Conservation (phyloP, 1,140 invertebrate genomes). For the Tetramorium simillimum region DNA sequence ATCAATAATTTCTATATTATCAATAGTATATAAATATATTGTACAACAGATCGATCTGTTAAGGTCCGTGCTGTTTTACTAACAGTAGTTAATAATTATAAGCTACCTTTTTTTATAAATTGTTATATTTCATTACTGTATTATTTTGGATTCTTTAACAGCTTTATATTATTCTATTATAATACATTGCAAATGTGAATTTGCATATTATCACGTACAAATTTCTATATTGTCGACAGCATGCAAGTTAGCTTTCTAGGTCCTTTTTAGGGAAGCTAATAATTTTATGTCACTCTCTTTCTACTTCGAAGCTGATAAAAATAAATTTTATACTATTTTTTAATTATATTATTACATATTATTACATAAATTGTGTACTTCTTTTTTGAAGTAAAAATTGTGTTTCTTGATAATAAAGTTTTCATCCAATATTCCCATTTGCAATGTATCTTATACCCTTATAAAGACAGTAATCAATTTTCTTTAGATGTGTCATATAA, state of each 20-base stretch:
- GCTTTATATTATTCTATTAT: neutral
- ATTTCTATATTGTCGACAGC: conserved; percentile 19
- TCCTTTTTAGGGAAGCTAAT: neutral
- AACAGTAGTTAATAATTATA: neutral
- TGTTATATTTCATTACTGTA: neutral
- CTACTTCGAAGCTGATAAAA: neutral
- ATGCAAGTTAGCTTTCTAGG: neutral
- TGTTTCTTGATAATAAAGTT: too few relatives aligned
- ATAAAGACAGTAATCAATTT: too few relatives aligned
- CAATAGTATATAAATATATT: neutral
- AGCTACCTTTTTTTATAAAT: neutral
- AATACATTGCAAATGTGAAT: neutral
- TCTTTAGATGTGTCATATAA: too few relatives aligned
- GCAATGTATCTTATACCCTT: too few relatives aligned
- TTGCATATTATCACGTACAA: neutral
- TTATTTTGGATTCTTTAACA: neutral
- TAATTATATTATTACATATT: neutral
- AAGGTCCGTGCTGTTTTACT: neutral
- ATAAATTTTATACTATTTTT: neutral
- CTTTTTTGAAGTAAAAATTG: too few relatives aligned
- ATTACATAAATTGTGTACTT: too few relatives aligned
- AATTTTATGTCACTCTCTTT: neutral
- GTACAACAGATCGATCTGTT: neutral
- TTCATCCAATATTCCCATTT: too few relatives aligned
- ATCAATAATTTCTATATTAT: neutral